These are phyloP conservation scores for Vulpes lagopus DNA, from an alignment of 2,113 vertebrate genomes.

Conservation along the genomic window DNA sequence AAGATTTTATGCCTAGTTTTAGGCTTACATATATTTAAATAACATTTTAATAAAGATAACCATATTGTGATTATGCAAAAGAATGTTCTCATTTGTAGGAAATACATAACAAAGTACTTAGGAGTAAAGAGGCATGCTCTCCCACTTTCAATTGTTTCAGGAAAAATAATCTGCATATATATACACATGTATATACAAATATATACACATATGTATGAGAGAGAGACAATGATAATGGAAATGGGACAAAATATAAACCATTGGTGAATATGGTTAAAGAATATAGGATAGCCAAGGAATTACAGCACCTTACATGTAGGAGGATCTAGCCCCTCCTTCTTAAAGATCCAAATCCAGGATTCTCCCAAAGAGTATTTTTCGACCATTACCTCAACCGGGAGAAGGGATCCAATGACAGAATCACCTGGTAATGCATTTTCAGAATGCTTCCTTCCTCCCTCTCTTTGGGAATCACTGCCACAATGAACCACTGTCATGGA, in stretches of 20 bases:
- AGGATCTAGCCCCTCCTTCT: background rate
- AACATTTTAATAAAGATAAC: slow-evolving; percentile 45
- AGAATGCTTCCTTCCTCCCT: background rate
- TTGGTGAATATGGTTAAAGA: background rate
- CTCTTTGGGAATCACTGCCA: background rate
- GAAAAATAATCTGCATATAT: background rate
- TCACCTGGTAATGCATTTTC: background rate
- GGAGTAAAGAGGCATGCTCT: background rate
- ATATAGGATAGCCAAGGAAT: background rate
- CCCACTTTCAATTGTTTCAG: background rate
- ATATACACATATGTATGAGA: background rate
- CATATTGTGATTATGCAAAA: background rate
- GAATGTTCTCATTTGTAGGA: background rate
- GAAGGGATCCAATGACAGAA: background rate
- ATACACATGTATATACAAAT: background rate
- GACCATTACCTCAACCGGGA: background rate
- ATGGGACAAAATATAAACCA: background rate
- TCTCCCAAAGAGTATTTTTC: background rate
- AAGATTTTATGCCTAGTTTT: background rate
- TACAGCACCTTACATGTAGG: background rate
- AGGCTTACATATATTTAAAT: background rate
- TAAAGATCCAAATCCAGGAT: background rate
- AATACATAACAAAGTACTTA: background rate
- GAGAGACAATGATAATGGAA: background rate
- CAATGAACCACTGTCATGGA: too few relatives aligned